Percentiles rank a stretch among this genome's conserved stretches.
Conservation (phyloP, 1,140 invertebrate species). For the Nasonia giraulti region DNA sequence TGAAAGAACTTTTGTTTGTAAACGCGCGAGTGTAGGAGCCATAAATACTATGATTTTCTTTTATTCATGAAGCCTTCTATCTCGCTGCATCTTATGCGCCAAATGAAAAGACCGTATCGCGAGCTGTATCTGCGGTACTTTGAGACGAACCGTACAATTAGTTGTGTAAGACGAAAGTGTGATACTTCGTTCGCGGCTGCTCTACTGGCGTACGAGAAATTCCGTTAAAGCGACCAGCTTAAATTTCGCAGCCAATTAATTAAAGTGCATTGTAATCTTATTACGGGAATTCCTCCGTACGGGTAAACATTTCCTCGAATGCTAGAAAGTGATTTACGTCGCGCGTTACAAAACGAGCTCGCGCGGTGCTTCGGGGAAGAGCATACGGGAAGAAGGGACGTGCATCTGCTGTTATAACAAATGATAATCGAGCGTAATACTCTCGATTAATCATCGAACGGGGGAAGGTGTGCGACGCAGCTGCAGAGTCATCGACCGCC, state of each 20-base stretch:
- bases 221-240: background rate
- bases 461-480: background rate
- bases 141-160: slow-evolving; percentile 29
- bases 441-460: slow-evolving; percentile 1
- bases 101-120: slow-evolving; percentile 28
- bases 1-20: slow-evolving; percentile 26
- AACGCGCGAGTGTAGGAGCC: background rate
- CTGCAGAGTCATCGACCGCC: background rate
- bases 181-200: slow-evolving; percentile 38
- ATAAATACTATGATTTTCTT: slow-evolving; percentile 28
- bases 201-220: background rate
- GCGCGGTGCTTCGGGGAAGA: no score
- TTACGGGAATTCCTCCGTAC: background rate
- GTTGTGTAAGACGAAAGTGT: slow-evolving; percentile 50
- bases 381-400: no score
- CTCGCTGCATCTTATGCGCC: slow-evolving; percentile 11
- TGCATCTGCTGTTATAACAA: background rate
- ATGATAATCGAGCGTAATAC: background rate
- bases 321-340: background rate
- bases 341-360: no score
- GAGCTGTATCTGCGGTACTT: slow-evolving; percentile 15
- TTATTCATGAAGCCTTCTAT: slow-evolving; percentile 45
- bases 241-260: slow-evolving; percentile 4
- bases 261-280: background rate
- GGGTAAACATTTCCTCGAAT: background rate